Conservation (phyloP, 1,140 invertebrate genomes). For the Pogonomyrmex californicus region DNA sequence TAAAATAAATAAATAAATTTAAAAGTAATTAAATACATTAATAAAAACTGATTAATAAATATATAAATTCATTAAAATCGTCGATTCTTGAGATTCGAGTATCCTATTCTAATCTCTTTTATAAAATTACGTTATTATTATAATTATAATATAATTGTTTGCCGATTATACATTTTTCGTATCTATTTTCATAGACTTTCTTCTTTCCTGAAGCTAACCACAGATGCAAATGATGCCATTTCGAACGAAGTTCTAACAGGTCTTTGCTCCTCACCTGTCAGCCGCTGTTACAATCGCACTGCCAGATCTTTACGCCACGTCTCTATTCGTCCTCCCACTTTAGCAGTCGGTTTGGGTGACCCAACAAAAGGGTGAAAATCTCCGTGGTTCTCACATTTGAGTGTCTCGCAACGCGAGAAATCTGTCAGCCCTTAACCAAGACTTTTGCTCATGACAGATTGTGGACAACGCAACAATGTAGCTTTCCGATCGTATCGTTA, state of each 20-base stretch:
- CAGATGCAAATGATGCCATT: background rate
- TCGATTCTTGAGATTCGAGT: background rate
- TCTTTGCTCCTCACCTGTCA: constrained; percentile 66
- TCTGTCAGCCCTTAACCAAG: constrained; percentile 1
- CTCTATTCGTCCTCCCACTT: constrained; percentile 78
- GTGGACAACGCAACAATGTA: background rate
- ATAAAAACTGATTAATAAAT: background rate
- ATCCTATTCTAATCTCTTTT: background rate
- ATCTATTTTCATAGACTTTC: background rate
- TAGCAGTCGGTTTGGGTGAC: constrained; percentile 74
- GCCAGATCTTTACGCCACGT: constrained; percentile 78
- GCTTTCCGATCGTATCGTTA: background rate
- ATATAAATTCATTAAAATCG: background rate
- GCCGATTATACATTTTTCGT: background rate
- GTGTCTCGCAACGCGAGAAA: background rate
- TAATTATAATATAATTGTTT: background rate
- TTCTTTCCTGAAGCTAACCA: background rate
- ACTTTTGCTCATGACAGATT: background rate
- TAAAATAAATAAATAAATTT: background rate
- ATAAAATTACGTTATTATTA: background rate
- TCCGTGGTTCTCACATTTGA: constrained; percentile 73
- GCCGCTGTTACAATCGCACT: constrained; percentile 77
- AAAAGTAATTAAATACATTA: background rate
- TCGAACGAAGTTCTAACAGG: constrained; percentile 62
- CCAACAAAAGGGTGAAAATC: constrained; percentile 80